Evolutionary conservation across 1,140 invertebrate genomes (phyloP), one percentile per base, ranked within the genome.

Genomic region (Pachyrhynchus sulphureomaculatus): DNA sequence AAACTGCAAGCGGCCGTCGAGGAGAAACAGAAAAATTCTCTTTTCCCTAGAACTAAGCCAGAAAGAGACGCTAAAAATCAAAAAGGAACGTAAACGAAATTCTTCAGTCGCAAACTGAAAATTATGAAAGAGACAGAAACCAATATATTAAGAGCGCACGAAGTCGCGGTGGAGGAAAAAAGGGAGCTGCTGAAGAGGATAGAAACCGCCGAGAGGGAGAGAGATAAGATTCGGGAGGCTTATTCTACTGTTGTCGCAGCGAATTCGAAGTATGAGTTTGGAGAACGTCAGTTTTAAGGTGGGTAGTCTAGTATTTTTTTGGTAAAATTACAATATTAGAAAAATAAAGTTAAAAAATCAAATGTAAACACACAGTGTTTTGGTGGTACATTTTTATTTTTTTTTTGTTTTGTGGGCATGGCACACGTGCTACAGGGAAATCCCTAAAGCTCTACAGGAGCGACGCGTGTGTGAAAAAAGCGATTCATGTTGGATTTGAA

Each of bases 191-290:
- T 55, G 12, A 59, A 54, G 32, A 32, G 41, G 18, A 57, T 66
- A 21, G 62, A 71, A 44, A 37, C 34, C n/a, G 24, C 42, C 2
- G 67, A 70, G 47, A 62, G 62, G 42, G 60, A 68, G 64, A 15
- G 47, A 13, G 69, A 75, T 53, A 65, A 64, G 37, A n/a, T 76
- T 26, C 39, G 66, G 41, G 58, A 67, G 23, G 66, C 71, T 2
- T 76, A 75, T 49, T 61, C 61, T 2, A 66, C 65, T 15, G 60
- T 74, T 2, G 67, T 71, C 42, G 64, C 61, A 9, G 64, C 61
- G 6, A 74, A 74, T 49, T 70, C 70, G 0, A 71, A 71, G 56
- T 57, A 72, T 6, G 68, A 76, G 48, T n/a, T 15, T 69, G 10
- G 73, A 76, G 57, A 68, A 66, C 53, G 32, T 59, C 6, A 66